Evolutionary conservation across 2,797 vertebrate species (phyloP).

Genomic region (Poeciliopsis turneri): DNA sequence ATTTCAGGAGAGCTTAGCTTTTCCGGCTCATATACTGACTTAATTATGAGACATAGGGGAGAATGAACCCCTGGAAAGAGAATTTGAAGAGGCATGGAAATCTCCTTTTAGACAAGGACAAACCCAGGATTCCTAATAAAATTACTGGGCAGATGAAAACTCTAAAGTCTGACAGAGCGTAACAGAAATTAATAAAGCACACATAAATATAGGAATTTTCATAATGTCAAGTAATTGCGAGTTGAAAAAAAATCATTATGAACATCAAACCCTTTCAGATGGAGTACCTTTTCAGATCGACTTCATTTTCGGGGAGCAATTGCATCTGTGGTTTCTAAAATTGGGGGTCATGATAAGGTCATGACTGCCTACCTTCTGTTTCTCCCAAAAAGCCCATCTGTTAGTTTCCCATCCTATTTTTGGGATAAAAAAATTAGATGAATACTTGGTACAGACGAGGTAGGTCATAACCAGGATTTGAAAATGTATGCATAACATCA

Average conservation of each 20-base stretch:
- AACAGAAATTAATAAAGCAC: conserved; percentile 38
- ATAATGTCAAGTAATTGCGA: conserved; percentile 22
- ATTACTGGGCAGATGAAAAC: conserved; percentile 31
- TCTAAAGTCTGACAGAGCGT: conserved; percentile 39
- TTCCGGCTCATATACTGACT: conserved; percentile 80
- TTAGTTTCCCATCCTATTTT: background rate
- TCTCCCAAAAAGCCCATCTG: background rate
- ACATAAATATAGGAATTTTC: conserved; percentile 33
- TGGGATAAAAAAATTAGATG: background rate
- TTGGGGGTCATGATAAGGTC: background rate
- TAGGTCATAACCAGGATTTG: background rate
- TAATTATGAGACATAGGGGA: conserved; percentile 78
- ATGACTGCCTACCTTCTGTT: background rate
- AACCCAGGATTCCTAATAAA: conserved; percentile 44
- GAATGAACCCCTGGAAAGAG: conserved; percentile 51
- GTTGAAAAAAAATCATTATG: background rate
- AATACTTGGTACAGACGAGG: background rate
- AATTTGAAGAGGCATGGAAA: conserved; percentile 65
- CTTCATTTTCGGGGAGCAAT: background rate
- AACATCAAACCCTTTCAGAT: background rate
- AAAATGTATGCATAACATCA: background rate
- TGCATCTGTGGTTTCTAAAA: background rate
- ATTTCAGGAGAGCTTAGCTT: conserved; percentile 71
- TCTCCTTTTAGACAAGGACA: conserved; percentile 58
- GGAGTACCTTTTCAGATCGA: background rate